Conservation (phyloP, 2,113 vertebrate genomes). For the Atlantisia rogersi region DNA sequence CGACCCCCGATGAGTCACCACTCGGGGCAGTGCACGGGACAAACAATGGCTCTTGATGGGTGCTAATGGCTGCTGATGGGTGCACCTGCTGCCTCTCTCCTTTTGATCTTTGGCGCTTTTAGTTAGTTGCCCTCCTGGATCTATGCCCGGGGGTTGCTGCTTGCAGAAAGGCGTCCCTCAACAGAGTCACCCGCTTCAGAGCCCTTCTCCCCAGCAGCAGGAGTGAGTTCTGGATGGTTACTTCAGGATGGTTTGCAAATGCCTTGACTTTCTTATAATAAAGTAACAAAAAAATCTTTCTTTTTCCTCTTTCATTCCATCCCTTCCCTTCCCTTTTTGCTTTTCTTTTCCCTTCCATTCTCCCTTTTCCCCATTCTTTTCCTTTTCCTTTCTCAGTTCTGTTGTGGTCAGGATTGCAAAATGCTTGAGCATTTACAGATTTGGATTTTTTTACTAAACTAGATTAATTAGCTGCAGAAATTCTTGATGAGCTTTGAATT, state of each 20-base stretch:
- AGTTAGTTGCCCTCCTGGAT: too few relatives aligned
- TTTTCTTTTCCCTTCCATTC: neutral
- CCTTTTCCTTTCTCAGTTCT: neutral
- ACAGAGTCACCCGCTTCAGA: too few relatives aligned
- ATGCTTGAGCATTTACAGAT: neutral
- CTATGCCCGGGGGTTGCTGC: too few relatives aligned
- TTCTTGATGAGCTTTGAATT: neutral
- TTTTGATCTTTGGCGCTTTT: too few relatives aligned
- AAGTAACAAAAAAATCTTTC: neutral
- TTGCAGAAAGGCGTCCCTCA: too few relatives aligned
- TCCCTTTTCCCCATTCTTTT: too few relatives aligned
- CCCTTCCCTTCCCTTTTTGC: neutral
- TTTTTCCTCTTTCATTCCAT: neutral
- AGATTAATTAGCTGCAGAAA: neutral
- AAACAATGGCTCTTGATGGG: too few relatives aligned
- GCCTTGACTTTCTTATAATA: neutral
- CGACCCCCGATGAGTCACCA: too few relatives aligned
- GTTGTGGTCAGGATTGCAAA: neutral
- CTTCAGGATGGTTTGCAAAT: neutral
- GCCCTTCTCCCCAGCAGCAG: too few relatives aligned
- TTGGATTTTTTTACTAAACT: accelerated
- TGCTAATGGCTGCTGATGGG: too few relatives aligned
- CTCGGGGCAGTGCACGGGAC: too few relatives aligned
- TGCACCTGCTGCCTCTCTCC: too few relatives aligned
- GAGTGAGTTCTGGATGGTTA: neutral